Evolutionary conservation across 2,888 invertebrate genomes (phyloP), one percentile per base, ranked within the genome.

Genomic region (Scaptomyza parva): DNA sequence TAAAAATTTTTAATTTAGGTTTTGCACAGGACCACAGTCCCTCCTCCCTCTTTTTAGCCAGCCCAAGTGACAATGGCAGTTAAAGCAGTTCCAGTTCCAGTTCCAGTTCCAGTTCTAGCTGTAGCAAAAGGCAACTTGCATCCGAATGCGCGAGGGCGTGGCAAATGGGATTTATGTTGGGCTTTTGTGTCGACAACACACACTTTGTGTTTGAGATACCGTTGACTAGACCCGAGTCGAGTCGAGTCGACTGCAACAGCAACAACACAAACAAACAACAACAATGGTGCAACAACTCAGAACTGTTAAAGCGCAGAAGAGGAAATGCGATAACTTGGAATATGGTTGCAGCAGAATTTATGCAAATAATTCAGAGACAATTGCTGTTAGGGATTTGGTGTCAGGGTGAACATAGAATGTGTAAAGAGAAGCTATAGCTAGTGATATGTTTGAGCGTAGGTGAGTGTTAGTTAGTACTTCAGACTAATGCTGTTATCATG

Each of bases 1-100:
- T 58, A 70, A 70, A 73, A 73, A 67, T 73, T 78, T 77, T 78
- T 77, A 76, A 76, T 76, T 77, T 78, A 73, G 61, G 61, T 54
- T 58, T 22, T 26, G 18, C 39, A 30, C 39, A 20, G 17, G 9
- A 8, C 9, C 43, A 12, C 22, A 43, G 37, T 28, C 53, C n/a
- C 58, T 47, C 20, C 6, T 5, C 14, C 8, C 3, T 14, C 8
- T 51, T 64, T 70, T 66, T 52, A 40, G 22, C 51, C 57, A 44
- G 44, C 3, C 17, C 61, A 55, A 65, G 48, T 70, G 74, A 66
- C 70, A 74, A 76, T 70, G 76, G 54, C 73, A 74, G 54, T 47
- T 39, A 35, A 41, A 18, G 33, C 50, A 54, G 37, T 6, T 45
- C n/a, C n/a, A n/a, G n/a, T n/a, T n/a, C n/a, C n/a, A n/a, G n/a